Evolutionary conservation across 1,140 invertebrate genomes (phyloP).

Genomic region (Rhyacophila brunnea): DNA sequence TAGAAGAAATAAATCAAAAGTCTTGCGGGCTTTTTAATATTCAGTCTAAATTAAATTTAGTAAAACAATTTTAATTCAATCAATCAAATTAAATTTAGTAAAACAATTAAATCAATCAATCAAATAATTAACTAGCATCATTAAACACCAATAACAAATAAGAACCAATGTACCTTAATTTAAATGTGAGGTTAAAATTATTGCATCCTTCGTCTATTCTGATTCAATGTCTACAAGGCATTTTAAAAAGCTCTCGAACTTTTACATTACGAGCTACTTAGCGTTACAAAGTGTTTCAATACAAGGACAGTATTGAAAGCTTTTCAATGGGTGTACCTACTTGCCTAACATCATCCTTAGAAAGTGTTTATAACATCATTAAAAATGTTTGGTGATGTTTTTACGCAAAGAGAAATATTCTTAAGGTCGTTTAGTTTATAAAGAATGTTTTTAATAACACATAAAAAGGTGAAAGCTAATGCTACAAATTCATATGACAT

Average conservation of each 20-base stretch:
- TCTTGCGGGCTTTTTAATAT: too few species aligned
- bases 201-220: too few species aligned
- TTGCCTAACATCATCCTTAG: slow-evolving; percentile 8
- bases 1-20: too few species aligned
- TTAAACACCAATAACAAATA: too few species aligned
- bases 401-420: not conserved
- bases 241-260: slow-evolving; percentile 30
- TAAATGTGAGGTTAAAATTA: too few species aligned
- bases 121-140: too few species aligned
- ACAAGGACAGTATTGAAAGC: slow-evolving; percentile 28
- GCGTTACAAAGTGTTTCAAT: slow-evolving; percentile 25
- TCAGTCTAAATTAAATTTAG: too few species aligned
- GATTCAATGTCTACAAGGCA: not conserved
- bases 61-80: too few species aligned
- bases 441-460: not conserved
- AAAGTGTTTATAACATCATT: slow-evolving; percentile 29
- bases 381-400: slow-evolving; percentile 9
- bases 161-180: too few species aligned
- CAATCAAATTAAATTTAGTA: too few species aligned
- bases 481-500: too few species aligned
- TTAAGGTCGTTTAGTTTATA: not conserved
- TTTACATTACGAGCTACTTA: slow-evolving; percentile 31
- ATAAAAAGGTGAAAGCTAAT: not conserved
- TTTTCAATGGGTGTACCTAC: slow-evolving; percentile 12
- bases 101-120: too few species aligned